Percentiles rank a stretch among this genome's conserved stretches.
These are phyloP conservation scores for Melanostigma gelatinosum DNA, from an alignment of 2,113 vertebrate genomes.

Conservation along the genomic window DNA sequence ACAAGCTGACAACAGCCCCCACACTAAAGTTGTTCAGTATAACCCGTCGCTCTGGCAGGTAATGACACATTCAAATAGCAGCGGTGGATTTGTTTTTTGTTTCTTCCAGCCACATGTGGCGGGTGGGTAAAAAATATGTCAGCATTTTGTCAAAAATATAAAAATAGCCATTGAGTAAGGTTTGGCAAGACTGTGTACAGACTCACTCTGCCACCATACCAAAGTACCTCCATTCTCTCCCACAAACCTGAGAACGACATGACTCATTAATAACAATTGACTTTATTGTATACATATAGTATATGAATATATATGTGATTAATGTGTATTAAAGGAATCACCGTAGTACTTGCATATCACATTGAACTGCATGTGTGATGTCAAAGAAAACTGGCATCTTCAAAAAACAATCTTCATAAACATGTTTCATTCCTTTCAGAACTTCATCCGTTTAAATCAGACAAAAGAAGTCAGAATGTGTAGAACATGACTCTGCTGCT, in stretches of 20 bases:
- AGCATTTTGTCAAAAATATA: constrained; percentile 10
- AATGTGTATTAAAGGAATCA: neutral
- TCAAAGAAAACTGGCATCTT: neutral
- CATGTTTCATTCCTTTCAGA: neutral
- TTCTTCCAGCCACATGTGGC: neutral
- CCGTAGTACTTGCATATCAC: neutral
- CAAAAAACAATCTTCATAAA: neutral
- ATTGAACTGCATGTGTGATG: neutral
- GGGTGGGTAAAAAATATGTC: neutral
- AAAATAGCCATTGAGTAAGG: neutral
- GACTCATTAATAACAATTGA: neutral
- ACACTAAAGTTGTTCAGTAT: neutral
- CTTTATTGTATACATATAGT: neutral
- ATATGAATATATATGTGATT: neutral
- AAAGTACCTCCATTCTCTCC: neutral
- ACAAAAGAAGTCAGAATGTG: too few relatives aligned
- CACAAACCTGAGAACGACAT: neutral
- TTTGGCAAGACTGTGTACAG: neutral
- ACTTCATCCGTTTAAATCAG: neutral
- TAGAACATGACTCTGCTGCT: too few relatives aligned
- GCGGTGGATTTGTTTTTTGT: neutral
- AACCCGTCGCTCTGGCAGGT: neutral
- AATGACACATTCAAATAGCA: neutral
- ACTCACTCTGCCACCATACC: neutral
- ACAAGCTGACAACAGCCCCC: neutral